Evolutionary conservation across 2,113 vertebrate genomes (phyloP), one percentile per base, ranked within the genome.

Genomic region (Scatophagus argus): DNA sequence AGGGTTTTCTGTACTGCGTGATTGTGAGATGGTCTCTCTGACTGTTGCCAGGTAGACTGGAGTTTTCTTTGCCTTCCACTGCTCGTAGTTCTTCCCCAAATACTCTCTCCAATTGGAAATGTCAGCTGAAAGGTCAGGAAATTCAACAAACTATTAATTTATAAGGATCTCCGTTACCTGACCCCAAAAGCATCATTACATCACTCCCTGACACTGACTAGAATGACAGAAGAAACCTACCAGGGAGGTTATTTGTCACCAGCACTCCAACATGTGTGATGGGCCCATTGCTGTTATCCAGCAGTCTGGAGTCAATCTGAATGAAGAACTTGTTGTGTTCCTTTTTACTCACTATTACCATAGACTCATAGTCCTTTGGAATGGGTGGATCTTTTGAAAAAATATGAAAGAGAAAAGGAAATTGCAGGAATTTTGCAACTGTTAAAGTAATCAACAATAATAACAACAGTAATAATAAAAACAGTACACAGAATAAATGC

Each of bases 231-330:
- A 73, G 4, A 79, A 55, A 83, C 89, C 10, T 63, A 94, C 93
- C 76, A 1, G 2, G 0, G 2, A 1, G 3, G 0, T 65, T 43
- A 0, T 91, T 84, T 74, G 94, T 88, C 60, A 99, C 85, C 70
- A 99, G 77, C 58, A 99, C 62, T 0, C 97, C 97, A 0, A 96
- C 94, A 31, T 94, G 61, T 70, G 64, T 79, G 76, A 99, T 88
- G 0, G 92, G 95, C 69, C 98, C 97, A 0, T 92, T 89, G 49
- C 14, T 72, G 27, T 68, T 21, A 72, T 93, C 47, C 66, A 98
- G 94, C 41, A 90, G 71, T 3, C 0, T 2, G 1, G 7, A 0
- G 2, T 62, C 0, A 29, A 95, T 78, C 2, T 17, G 0, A 55
- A 95, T 0, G 1, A 5, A 61, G 62, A 94, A 89, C 29, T 0